Conservation (phyloP, 2,888 invertebrate genomes). For the Rosalia funebris region DNA sequence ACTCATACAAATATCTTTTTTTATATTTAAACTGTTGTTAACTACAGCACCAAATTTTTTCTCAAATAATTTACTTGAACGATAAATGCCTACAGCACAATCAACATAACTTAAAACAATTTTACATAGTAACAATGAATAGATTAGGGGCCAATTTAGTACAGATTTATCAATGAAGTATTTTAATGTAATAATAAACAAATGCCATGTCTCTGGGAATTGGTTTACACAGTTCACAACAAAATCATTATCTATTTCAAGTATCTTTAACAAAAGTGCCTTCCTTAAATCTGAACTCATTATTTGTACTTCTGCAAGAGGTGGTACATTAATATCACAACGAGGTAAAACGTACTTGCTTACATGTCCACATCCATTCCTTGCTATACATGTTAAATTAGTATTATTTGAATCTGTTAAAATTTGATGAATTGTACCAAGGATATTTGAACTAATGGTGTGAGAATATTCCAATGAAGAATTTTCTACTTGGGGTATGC, state of each 20-base stretch:
- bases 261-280: constrained; percentile 52
- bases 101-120: constrained; percentile 70
- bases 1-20: background rate
- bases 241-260: constrained; percentile 63
- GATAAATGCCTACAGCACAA: constrained; percentile 67
- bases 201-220: constrained; percentile 69
- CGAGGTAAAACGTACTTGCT: constrained; percentile 38
- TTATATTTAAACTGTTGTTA: background rate
- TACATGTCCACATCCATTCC: constrained; percentile 49
- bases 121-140: constrained; percentile 69
- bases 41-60: constrained; percentile 58
- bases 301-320: constrained; percentile 55
- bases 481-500: constrained; percentile 79
- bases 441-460: constrained; percentile 70
- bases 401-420: constrained; percentile 42
- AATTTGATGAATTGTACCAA: constrained; percentile 69
- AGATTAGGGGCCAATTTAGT: constrained; percentile 65
- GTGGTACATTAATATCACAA: constrained; percentile 53
- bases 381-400: constrained; percentile 55
- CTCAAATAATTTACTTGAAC: constrained; percentile 59
- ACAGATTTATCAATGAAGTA: constrained; percentile 68
- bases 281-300: constrained; percentile 50
- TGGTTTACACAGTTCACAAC: constrained; percentile 55
- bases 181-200: constrained; percentile 69
- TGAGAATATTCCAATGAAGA: constrained; percentile 70